A percentile compares a stretch with the other conserved stretches of the same genome.
Evolutionary conservation across 2,113 vertebrate species (phyloP).

Genomic region (Saguinus imperator): DNA sequence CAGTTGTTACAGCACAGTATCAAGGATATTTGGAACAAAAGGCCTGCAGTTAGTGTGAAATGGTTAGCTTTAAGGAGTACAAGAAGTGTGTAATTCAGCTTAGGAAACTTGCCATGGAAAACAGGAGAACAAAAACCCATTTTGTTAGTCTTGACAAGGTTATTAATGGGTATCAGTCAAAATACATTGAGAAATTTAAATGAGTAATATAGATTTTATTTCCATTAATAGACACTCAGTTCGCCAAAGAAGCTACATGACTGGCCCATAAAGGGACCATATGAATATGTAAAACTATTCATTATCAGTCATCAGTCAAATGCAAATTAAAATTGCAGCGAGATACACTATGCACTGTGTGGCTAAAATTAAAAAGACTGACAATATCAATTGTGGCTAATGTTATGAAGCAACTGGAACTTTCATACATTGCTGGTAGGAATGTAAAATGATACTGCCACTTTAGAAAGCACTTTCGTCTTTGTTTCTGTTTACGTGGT

Average conservation of each 20-base stretch:
- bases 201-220: background rate
- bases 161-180: background rate
- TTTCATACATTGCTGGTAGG: background rate
- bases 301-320: background rate
- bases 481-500: too few relatives aligned
- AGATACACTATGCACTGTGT: background rate
- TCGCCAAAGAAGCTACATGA: background rate
- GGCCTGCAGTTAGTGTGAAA: background rate
- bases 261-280: background rate
- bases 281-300: background rate
- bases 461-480: background rate
- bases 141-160: background rate
- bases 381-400: background rate
- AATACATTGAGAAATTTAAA: background rate
- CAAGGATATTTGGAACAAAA: background rate
- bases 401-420: background rate
- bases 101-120: background rate
- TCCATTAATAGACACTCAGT: background rate
- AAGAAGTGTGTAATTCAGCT: background rate
- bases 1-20: background rate
- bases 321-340: background rate
- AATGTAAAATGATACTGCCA: background rate
- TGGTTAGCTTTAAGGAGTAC: background rate
- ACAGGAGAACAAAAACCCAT: background rate
- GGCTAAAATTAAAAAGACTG: background rate